Evolutionary conservation across 2,888 invertebrate genomes (phyloP), one percentile per base, ranked within the genome.

Genomic region (Belgica antarctica): DNA sequence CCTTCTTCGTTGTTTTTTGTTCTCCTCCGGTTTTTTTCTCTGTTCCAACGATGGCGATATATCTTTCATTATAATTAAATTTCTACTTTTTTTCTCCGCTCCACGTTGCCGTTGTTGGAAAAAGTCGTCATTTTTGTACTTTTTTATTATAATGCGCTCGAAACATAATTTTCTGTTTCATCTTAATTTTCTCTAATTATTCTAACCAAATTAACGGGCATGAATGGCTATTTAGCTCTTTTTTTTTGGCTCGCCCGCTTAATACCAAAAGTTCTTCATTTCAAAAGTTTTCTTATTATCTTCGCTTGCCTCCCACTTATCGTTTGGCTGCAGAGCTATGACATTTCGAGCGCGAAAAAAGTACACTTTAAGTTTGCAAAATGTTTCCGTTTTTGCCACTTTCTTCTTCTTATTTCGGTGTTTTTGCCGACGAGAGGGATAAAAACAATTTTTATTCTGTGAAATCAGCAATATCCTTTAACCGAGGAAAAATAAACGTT

Each of bases 241-340:
- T 41, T 41, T 41, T 41, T 41, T n/a, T 10, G 12, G 31, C 31
- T 31, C 31, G 31, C 31, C 5, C 41, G 12, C 41, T 68, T 68
- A 68, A 68, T 68, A 47, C 57, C 31, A 68, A 68, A 68, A 68
- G 68, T 68, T 68, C 52, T 68, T 57, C n/a, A 68, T 68, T 68
- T 57, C 34, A 65, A 65, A 65, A 65, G 47, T 68, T 68, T 68
- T 68, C 68, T 57, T 68, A 68, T 68, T 68, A 68, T 68, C 66
- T 57, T 57, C 57, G n/a, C 10, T 8, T 66, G 47, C 65, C 65
- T 27, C 28, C 28, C 34, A 41, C 63, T 52, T 52, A 52, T 52
- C 22, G 22, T 17, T 52, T 10, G 12, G 52, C n/a, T 52, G 22
- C 22, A 52, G n/a, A 17, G 22, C 52, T 22, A 12, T 52, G 52